Evolutionary conservation across 2,113 vertebrate genomes (phyloP), one percentile per base, ranked within the genome.

Genomic region (Tragelaphus strepsiceros): DNA sequence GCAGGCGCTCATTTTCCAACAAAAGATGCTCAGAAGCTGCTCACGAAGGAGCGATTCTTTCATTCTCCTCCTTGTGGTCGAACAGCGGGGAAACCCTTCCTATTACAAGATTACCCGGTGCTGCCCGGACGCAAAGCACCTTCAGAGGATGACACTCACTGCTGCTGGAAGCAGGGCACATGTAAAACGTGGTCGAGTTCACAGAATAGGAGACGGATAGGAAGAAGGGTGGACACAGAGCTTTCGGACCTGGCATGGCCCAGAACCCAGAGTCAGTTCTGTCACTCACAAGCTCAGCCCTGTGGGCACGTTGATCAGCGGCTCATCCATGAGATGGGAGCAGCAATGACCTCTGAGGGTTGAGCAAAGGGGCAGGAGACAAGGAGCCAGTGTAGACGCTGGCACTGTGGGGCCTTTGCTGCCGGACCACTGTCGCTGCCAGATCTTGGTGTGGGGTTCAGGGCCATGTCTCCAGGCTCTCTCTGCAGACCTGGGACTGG

Each of bases 21-120:
- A 71, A 93, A 80, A 95, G 88, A 67, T n/a, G 91, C 94, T 97
- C 83, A 51, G 88, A 91, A 96, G 93, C 92, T 56, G 64, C 56
- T 93, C 53, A 24, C 9, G 15, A 82, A 89, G 49, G 89, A 91
- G 51, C 11, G 51, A 86, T 82, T 19, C 88, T 53, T 85, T 85
- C 56, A 24, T 89, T 84, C 88, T 87, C 80, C 32, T 89, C 90
- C 85, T 62, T 43, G 8, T 2, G n/a, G 74, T 58, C 16, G 6
- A 35, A 54, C 1, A 80, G 84, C 21, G 71, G 93, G 83, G 78
- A 71, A 64, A 93, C 6, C 22, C 22, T 26, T 83, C 61, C 92
- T 32, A 12, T 67, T 12, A 86, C 90, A 87, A 84, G 80, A 22
- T 51, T 11, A 56, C 0, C 59, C 10, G 0, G 30, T 7, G 74